phyloP scores from a whole-genome alignment of 2,797 vertebrate genomes.

The Syngnathus acus region DNA sequence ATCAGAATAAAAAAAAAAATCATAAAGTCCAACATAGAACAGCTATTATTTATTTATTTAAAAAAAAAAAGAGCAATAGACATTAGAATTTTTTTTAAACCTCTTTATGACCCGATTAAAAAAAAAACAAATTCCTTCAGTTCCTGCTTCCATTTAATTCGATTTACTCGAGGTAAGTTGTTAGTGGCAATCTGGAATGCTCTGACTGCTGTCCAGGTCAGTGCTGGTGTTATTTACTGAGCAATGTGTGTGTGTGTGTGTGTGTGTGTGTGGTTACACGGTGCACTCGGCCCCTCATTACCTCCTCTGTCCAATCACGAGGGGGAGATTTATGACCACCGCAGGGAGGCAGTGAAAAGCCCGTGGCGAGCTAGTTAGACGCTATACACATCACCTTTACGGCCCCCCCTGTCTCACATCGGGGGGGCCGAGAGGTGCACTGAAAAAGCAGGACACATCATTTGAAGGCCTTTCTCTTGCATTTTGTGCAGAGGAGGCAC shows the following conservation, averaged over 20 bases:
- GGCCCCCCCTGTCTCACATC: conserved; percentile 1
- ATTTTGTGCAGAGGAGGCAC: conserved; percentile 1
- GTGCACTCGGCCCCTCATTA: conserved; percentile 9
- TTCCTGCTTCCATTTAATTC: background rate
- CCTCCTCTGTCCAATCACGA: conserved; percentile 10
- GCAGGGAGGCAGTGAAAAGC: conserved; percentile 9
- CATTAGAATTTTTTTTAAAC: no score
- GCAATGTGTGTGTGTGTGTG: background rate
- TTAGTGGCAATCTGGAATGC: background rate
- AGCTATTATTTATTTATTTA: no score
- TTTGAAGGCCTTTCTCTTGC: background rate
- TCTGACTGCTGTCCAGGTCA: conserved; percentile 2
- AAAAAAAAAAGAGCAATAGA: no score
- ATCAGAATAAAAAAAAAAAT: no score
- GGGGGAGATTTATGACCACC: conserved; percentile 8
- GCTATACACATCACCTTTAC: conserved; percentile 12
- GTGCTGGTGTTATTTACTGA: conserved; percentile 4
- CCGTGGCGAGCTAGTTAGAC: conserved; percentile 5
- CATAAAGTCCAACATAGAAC: no score
- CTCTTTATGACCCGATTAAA: background rate
- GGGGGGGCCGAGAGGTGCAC: background rate
- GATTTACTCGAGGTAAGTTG: background rate
- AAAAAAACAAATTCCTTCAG: background rate
- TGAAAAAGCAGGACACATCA: background rate
- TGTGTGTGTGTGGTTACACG: background rate